Conservation (phyloP, 2,113 vertebrate genomes). For the Erythrolamprus reginae region DNA sequence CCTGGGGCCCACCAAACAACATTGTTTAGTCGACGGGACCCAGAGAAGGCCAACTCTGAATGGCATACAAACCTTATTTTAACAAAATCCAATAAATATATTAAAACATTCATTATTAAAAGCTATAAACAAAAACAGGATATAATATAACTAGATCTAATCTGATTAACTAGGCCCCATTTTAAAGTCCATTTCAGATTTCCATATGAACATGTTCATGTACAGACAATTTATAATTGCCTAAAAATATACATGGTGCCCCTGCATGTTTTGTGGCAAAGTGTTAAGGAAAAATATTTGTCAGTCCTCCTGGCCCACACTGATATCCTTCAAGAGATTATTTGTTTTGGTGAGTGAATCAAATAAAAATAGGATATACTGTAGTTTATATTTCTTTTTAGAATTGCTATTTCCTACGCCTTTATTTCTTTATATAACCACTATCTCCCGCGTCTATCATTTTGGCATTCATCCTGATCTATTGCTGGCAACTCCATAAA, state of each 20-base stretch:
- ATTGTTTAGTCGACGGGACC: too few relatives aligned
- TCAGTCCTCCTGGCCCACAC: background rate
- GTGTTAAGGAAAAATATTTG: background rate
- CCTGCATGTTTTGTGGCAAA: background rate
- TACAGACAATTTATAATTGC: background rate
- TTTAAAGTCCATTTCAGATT: background rate
- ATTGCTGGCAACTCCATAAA: background rate
- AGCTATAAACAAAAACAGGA: background rate
- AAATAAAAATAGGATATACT: background rate
- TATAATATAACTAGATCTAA: background rate
- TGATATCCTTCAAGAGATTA: background rate
- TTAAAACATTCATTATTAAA: background rate
- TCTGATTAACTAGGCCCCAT: constrained; percentile 28
- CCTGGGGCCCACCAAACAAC: too few relatives aligned
- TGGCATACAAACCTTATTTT: background rate
- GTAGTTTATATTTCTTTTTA: background rate
- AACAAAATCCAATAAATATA: background rate
- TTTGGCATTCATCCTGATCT: background rate
- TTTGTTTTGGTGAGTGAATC: background rate
- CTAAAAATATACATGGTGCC: background rate
- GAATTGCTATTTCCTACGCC: background rate
- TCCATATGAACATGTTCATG: background rate
- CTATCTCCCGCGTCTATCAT: background rate
- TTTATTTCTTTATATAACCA: background rate
- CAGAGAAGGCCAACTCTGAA: too few relatives aligned